Base-by-base conservation (phyloP, 2,888 invertebrate species). In the Diaperis boleti region DNA sequence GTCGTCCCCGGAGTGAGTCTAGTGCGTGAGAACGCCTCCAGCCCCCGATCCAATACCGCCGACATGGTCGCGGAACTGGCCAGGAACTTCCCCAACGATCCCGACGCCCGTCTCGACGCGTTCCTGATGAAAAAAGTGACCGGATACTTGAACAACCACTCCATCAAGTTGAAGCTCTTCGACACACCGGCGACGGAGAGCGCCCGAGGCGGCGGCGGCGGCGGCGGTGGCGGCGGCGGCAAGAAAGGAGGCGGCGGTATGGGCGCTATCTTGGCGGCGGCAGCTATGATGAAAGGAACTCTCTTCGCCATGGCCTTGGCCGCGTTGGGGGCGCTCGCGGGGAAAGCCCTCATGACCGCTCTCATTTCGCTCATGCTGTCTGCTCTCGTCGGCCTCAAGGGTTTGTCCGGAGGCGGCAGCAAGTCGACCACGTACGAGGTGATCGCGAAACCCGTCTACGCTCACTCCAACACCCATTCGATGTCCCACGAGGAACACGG, bases 341-440 rank as follows among this genome's bases (percentile, higher is more conserved):
- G 92, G n/a, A 92, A 92, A 78, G 92, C 92, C 0, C 78, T 92
- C 11, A 89, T 92, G 88, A 90, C 92, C 0, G 91, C 89, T 0
- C 77, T 92, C 61, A 88, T 92, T 86, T 91, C 92, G 0, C 82
- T 92, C 0, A 86, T 92, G 67, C 81, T 92, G 0, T 90, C 92
- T 0, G 89, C 89, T 0, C 87, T 92, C 56, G 84, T 91, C 55
- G 91, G 92, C 0, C 81, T 92, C 59, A 92, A 92, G 73, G 86
- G 89, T 0, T 78, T 91, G 14, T 84, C 89, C 1, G 79, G 85
- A 1, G 85, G 87, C 2, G 88, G 89, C 1, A 86, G 88, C 59
- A 89, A 89, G 73, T 72, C 82, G 72, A 91, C 92, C 5, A 92
- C 92, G 0, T 92, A 92, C 74, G 92, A 92, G 80, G 91, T 92